These are phyloP conservation scores for Chaenogobius annularis DNA, from an alignment of 2,113 vertebrate genomes.

Conservation along the genomic window DNA sequence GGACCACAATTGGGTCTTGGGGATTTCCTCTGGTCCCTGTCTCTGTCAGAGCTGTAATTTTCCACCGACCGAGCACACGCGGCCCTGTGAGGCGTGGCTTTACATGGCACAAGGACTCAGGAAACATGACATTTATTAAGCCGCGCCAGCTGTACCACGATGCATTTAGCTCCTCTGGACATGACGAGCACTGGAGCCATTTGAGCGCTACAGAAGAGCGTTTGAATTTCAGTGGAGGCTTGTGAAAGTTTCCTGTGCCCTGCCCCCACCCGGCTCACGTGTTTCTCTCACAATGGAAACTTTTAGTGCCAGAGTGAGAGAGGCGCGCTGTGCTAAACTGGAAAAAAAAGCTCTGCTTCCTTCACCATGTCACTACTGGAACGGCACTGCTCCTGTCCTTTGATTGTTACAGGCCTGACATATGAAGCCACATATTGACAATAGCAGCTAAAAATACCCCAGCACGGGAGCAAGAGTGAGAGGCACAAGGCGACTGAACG, in stretches of 20 bases:
- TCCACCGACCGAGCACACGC: constrained; percentile 64
- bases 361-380: constrained; percentile 68
- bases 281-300: constrained; percentile 81
- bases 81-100: constrained; percentile 59
- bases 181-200: background rate
- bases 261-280: constrained; percentile 66
- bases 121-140: constrained; percentile 40
- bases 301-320: constrained; percentile 74
- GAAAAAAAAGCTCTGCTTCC: constrained; percentile 57
- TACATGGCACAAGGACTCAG: constrained; percentile 28
- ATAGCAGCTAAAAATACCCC: constrained; percentile 74
- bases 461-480: constrained; percentile 56
- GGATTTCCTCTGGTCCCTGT: constrained; percentile 64
- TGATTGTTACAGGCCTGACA: constrained; percentile 39
- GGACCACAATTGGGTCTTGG: constrained; percentile 39
- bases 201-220: constrained; percentile 12
- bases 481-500: constrained; percentile 50
- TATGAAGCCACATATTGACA: constrained; percentile 51
- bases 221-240: constrained; percentile 47
- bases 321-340: constrained; percentile 46
- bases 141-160: background rate
- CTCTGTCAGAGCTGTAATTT: constrained; percentile 73
- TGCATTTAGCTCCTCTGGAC: background rate
- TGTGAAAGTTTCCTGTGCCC: constrained; percentile 57
- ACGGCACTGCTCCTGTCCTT: constrained; percentile 44